These are phyloP conservation scores for Phrynosoma platyrhinos DNA, from an alignment of 2,113 vertebrate genomes.

Conservation along the genomic window DNA sequence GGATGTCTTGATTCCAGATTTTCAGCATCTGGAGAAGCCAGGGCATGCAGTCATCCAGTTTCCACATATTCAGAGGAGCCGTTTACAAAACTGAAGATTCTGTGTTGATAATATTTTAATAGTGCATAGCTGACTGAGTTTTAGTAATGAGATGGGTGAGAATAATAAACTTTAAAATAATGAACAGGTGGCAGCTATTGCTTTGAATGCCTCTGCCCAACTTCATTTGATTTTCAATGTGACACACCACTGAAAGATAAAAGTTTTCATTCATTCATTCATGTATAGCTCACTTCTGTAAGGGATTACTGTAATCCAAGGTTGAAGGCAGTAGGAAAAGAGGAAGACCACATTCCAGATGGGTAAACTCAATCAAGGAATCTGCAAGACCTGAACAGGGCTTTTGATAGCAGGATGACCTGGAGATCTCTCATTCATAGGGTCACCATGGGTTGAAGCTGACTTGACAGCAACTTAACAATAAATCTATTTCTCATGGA, in stretches of 20 bases:
- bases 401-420: too few species aligned
- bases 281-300: too few species aligned
- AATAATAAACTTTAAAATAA: not conserved
- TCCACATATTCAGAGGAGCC: not conserved
- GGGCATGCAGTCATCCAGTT: not conserved
- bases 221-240: not conserved
- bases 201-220: not conserved
- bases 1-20: not conserved
- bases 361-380: too few species aligned
- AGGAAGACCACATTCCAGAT: too few species aligned
- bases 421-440: too few species aligned
- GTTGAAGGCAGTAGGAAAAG: too few species aligned
- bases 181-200: not conserved
- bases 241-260: not conserved
- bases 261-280: too few species aligned
- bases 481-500: not conserved
- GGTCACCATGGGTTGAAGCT: too few species aligned
- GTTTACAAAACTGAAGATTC: not conserved
- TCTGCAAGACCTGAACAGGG: too few species aligned
- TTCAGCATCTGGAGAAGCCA: not conserved
- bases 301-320: too few species aligned
- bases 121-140: not conserved
- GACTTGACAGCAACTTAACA: too few species aligned
- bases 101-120: not conserved
- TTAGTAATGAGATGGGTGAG: not conserved